These are phyloP conservation scores for Corbicula japonica DNA, from an alignment of 2,888 invertebrate genomes.

Conservation along the genomic window DNA sequence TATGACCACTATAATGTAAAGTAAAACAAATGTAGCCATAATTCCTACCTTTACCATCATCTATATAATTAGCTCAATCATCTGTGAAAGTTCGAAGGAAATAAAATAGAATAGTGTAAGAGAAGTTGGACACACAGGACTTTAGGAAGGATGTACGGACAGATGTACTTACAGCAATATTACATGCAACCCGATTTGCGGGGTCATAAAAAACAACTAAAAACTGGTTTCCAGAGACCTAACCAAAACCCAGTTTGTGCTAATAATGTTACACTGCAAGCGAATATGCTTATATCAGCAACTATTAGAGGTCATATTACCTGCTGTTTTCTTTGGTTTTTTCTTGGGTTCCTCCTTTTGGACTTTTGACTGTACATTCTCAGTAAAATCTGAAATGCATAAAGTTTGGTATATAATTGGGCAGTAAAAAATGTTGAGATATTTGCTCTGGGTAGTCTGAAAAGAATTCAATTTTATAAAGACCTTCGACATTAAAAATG, in stretches of 20 bases:
- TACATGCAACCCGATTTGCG: constrained; percentile 4
- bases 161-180: background rate
- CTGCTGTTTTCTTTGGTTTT: constrained; percentile 23
- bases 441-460: constrained; percentile 1
- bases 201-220: background rate
- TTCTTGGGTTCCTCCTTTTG: constrained; percentile 16
- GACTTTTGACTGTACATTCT: background rate
- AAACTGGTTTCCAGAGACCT: no score
- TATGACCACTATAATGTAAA: no score
- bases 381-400: no score
- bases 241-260: no score
- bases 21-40: no score
- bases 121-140: constrained; percentile 1
- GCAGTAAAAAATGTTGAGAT: constrained; percentile 1
- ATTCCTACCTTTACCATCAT: constrained; percentile 5
- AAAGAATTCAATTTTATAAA: background rate
- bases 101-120: background rate
- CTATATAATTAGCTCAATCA: background rate
- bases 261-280: no score
- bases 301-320: constrained; percentile 14
- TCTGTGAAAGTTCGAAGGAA: no score
- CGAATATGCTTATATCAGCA: no score
- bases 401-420: constrained; percentile 6
- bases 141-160: constrained; percentile 6
- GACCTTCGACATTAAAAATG: constrained; percentile 1